A percentile compares a stretch with the other conserved stretches of the same genome.
phyloP scores from a whole-genome alignment of 2,888 invertebrate genomes.

The Parochlus steinenii region DNA sequence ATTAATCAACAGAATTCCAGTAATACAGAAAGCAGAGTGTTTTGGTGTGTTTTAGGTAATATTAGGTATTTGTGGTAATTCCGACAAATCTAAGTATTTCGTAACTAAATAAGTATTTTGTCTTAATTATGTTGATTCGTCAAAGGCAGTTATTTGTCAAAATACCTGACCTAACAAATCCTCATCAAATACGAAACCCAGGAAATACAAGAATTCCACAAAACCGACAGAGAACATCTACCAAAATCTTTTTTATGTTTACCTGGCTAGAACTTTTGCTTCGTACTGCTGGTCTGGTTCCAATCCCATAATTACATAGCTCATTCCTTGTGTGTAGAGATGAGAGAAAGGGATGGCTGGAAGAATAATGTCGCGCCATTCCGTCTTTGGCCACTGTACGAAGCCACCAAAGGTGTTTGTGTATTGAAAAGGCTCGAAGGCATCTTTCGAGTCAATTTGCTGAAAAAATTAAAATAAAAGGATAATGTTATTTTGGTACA shows the following conservation, averaged over 20 bases:
- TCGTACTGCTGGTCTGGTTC: slow-evolving; percentile 40
- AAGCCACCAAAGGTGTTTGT: slow-evolving; percentile 12
- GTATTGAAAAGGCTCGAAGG: slow-evolving; percentile 13
- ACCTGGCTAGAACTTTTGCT: slow-evolving; percentile 37
- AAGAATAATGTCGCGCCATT: slow-evolving; percentile 32
- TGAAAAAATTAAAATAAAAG: too few relatives aligned
- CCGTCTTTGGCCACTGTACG: slow-evolving; percentile 19
- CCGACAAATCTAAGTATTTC: too few relatives aligned
- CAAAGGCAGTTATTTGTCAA: too few relatives aligned
- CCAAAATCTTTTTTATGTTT: background rate
- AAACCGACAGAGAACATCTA: background rate
- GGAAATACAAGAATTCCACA: background rate
- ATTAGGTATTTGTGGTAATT: too few relatives aligned
- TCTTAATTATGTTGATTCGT: too few relatives aligned
- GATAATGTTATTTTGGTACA: too few relatives aligned
- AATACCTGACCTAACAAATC: background rate
- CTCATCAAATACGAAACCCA: background rate
- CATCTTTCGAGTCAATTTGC: slow-evolving; percentile 9
- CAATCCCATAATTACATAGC: slow-evolving; percentile 37
- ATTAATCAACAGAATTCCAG: background rate
- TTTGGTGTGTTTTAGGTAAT: too few relatives aligned
- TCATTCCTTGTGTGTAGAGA: slow-evolving; percentile 35
- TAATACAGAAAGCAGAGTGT: too few relatives aligned
- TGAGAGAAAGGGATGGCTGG: slow-evolving; percentile 26
- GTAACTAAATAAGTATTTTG: too few relatives aligned